Evolutionary conservation across 2,797 vertebrate genomes (phyloP), one percentile per base, ranked within the genome.

Genomic region (Enoplosus armatus): DNA sequence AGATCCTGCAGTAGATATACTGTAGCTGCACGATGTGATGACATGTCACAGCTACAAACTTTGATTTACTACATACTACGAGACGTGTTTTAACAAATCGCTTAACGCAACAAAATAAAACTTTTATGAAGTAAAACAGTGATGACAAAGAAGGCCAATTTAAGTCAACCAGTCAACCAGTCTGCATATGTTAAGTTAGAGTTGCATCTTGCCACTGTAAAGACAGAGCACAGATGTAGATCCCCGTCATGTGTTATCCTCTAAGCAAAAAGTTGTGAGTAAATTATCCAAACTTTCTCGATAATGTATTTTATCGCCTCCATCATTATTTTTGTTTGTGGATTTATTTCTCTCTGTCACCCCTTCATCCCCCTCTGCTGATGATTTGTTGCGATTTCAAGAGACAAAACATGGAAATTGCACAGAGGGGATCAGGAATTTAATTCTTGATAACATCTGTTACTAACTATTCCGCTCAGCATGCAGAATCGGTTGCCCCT

Each of bases 371-470:
- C 59, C 41, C 50, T 71, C 79, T 54, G 59, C 72, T 56, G 86
- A 79, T 84, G 74, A 84, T 84, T 85, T 85, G 63, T 58, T 65
- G 75, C 8, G 20, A 87, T 90, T 86, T 79, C 70, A 53, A 72
- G 69, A 83, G 83, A 77, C 71, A 85, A 92, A 90, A 89, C 83
- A 81, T 77, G 75, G 74, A 91, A 89, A 90, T 73, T 82, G 79
- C 84, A 87, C 88, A 66, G 78, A 80, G 85, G 85, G 84, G 86
- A 90, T 90, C 83, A 71, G 72, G 75, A 89, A 80, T 88, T 80
- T 85, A 79, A 76, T 88, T 68, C 86, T 77, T 63, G 82, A 88
- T 89, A 92, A 82, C 85, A 93, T 91, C 90, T 88, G 90, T 77
- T 77, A 79, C 80, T 75, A 85, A 91, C 89, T 77, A 75, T 89